Percentiles rank a stretch among this genome's conserved stretches.
Conservation (phyloP, 2,797 vertebrate genomes). For the Neopelma chrysocephalum region DNA sequence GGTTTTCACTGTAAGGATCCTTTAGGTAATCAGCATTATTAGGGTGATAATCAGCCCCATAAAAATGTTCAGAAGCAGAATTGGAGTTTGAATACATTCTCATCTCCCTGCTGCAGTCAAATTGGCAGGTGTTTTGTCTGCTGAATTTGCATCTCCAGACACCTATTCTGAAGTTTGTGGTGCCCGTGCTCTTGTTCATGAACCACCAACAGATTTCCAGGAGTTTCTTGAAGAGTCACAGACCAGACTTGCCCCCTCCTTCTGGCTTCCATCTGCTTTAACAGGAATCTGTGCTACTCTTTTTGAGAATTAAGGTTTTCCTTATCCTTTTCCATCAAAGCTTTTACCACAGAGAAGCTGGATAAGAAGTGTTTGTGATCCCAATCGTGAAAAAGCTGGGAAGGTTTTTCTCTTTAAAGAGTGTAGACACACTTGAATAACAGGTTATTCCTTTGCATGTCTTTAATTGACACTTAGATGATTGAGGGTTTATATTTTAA, state of each 20-base stretch:
- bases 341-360: not conserved
- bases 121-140: not conserved
- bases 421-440: not conserved
- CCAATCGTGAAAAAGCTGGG: not conserved
- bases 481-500: conserved; percentile 14
- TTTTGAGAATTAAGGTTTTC: not conserved
- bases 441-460: conserved; percentile 21
- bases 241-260: not conserved
- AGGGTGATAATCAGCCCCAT: not conserved
- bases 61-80: not conserved
- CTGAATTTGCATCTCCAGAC: not conserved
- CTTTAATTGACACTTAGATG: conserved; percentile 11
- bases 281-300: not conserved
- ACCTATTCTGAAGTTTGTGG: not conserved
- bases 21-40: not conserved
- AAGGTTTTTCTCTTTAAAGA: not conserved
- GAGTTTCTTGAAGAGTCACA: not conserved
- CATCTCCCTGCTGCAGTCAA: not conserved
- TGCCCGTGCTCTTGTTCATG: not conserved
- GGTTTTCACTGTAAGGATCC: not conserved
- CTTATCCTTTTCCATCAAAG: not conserved
- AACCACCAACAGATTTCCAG: not conserved
- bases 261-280: not conserved
- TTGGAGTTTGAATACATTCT: not conserved
- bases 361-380: not conserved